Evolutionary conservation across 2,797 vertebrate genomes (phyloP), one percentile per base, ranked within the genome.

Genomic region (Aulostomus chinensis): DNA sequence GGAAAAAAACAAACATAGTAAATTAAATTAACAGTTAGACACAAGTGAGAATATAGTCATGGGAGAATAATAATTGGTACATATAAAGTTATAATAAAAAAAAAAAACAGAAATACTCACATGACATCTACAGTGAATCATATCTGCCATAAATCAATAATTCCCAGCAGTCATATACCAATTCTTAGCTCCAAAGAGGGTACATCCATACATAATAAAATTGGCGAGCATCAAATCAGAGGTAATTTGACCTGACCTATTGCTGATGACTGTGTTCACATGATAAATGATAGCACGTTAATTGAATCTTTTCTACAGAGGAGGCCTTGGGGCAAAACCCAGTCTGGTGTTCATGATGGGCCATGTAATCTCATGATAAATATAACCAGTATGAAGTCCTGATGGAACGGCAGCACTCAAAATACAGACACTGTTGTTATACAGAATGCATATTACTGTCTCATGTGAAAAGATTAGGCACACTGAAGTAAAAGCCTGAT

Each of bases 271-370:
- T 36, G 31, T 53, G 63, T 62, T 78, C 67, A 64, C 48, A 58
- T 83, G 83, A 86, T 48, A 73, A 79, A 85, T 81, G 72, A 42
- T 29, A 4, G 47, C 11, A 47, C 54, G 57, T 56, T 73, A 81
- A 86, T 82, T 76, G 54, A 77, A 82, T 82, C 60, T 66, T 58
- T 43, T 49, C 48, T 35, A 20, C 17, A 35, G 55, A 64, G 45
- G 43, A 73, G 58, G 52, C 34, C 66, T 52, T 36, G 38, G 40
- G 65, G 38, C 54, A 50, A 67, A 60, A 62, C 58, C 37, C 40
- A 25, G 48, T 45, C 58, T 13, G 31, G 33, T 43, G 36, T 31
- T 66, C 49, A 48, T 30, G 12, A 62, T 65, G 48, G 38, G 51
- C 47, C 35, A 47, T 51, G 47, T 68, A 40, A 59, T 58, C 34